Evolutionary conservation across 2,797 vertebrate species (phyloP), one percentile per base, ranked within the genome.

Genomic region (Enteromius viviparus): DNA sequence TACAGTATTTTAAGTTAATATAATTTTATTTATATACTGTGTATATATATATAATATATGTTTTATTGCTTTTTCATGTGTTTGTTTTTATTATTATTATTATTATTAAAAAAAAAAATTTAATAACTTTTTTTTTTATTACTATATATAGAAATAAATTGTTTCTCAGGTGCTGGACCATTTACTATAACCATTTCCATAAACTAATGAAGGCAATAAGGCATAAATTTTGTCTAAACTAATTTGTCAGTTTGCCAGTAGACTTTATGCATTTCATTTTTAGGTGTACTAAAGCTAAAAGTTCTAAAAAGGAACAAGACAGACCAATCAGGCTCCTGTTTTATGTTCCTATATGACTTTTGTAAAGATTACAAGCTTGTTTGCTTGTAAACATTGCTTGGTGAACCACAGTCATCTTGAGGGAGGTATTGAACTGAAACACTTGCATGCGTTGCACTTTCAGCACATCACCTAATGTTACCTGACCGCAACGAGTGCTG

Each of bases 401-500:
- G 64, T 74, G 37, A 53, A 82, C 81, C 85, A 76, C 64, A 79
- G 17, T 69, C 66, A 47, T 60, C 26, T 53, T 40, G 21, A 72
- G 19, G 26, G 64, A 78, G 68, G 26, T 65, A 85, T 87, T 83
- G 60, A 84, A 64, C 58, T 14, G 7, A 42, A 87, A 68, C 7
- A 76, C 37, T 72, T 81, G 65, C 78, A 40, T 84, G 72, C 37
- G 8, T 15, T 69, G 62, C 45, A 84, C 37, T 84, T 84, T 42
- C 58, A 58, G 34, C 26, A 45, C 58, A 32, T 85, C 40, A 51
- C 60, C 80, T 87, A 65, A 78, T 81, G 23, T 78, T 7, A 53
- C 51, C 55, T 47, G 4, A 81, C 85, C 60, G n/a, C 68, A 84
- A 75, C 51, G 45, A 78, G 53, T 29, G 72, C 81, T 80, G 84